Evolutionary conservation across 2,888 invertebrate species (phyloP), one percentile per base, ranked within the genome.

Genomic region (Microctonus brassicae): DNA sequence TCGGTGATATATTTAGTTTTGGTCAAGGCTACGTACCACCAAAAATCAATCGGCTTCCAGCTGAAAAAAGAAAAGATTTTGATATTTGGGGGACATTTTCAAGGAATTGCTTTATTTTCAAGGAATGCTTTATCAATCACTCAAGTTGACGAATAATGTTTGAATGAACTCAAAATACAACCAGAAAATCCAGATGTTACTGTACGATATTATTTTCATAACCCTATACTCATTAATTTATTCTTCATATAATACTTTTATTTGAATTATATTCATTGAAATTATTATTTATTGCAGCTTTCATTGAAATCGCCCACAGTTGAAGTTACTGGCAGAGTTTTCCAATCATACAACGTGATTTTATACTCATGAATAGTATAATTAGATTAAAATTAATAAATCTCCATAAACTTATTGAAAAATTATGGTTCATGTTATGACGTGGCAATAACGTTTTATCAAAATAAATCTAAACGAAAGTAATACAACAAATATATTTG

Each of bases 41-140:
- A 34, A 97, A 97, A 88, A 92, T 94, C 82, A 94, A 94, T 80
- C 98, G 98, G 98, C 89, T 98, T 81, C 95, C 97, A n/a, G 98
- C 98, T 1, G 95, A 96, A 80, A 97, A 97, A 86, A 98, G 97
- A 65, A 93, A 93, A 89, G 95, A 99, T 2, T 89, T 99, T 79
- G 99, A 99, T 88, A 94, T 99, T 75, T 94, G 94, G 89, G 99
- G 99, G 76, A 96, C 97, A 6, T 99, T 99, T 89, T 93, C 94
- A 0, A 87, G 92, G 73, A 90, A 89, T 89, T 89, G 84, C 98
- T 99, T 0, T 99, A 99, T 88, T 98, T 99, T 0, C 99, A 99
- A 87, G 99, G 99, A 83, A 98, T 99, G 97, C 90, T 99, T 1
- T 99, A 99, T 89, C 99, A 99, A 86, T 98, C 97, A 0, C 89